Conservation (phyloP, 2,797 vertebrate genomes). For the Tapirus indicus region DNA sequence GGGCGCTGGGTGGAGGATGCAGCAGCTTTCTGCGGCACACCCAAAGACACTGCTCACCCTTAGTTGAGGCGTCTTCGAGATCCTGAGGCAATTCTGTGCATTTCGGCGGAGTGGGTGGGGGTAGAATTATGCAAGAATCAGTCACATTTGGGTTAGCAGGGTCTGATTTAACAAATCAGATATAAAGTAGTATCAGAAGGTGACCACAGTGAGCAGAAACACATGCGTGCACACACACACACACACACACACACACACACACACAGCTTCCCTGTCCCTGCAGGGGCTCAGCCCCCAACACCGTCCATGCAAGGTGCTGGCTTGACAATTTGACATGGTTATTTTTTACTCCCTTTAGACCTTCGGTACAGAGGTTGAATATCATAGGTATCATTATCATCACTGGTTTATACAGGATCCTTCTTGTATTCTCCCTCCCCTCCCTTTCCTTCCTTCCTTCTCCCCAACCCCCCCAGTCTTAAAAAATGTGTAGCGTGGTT, state of each 20-base stretch:
- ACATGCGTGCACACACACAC: not conserved
- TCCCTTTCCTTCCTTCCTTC: too few relatives aligned
- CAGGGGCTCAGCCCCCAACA: not conserved
- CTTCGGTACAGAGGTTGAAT: not conserved
- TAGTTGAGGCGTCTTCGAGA: rapidly evolving
- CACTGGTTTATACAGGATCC: not conserved
- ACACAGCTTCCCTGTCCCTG: not conserved
- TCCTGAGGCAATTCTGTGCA: not conserved
- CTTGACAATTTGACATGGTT: not conserved
- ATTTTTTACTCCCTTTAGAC: not conserved
- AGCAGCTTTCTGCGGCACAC: not conserved
- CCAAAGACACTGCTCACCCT: not conserved
- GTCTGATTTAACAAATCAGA: not conserved
- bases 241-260: not conserved
- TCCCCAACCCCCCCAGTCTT: not conserved
- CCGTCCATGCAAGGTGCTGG: too few relatives aligned
- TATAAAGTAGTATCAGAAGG: not conserved
- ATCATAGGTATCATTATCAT: not conserved
- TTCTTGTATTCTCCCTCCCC: not conserved
- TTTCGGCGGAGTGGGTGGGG: too few relatives aligned
- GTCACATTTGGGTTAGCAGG: not conserved
- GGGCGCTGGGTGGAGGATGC: not conserved
- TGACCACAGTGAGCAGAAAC: not conserved
- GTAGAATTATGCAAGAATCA: not conserved
- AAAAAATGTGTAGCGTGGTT: not conserved